Evolutionary conservation across 2,113 vertebrate species (phyloP).

Genomic region (Candoia aspera): DNA sequence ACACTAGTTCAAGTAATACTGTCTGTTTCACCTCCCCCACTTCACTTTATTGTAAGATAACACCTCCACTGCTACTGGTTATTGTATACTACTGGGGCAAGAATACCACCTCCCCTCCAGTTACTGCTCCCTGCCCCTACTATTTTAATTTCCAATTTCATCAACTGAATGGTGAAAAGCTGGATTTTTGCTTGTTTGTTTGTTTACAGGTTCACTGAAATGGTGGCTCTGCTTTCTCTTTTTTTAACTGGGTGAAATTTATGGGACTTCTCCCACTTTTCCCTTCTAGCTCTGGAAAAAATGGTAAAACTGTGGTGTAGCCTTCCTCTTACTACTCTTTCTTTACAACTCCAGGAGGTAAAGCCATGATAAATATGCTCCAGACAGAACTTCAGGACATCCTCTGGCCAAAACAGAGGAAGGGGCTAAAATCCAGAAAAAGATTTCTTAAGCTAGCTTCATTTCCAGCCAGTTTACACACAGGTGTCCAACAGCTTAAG

Average conservation of each 20-base stretch:
- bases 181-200: background rate
- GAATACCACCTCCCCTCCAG: background rate
- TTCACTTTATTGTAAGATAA: background rate
- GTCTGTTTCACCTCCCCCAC: background rate
- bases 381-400: background rate
- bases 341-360: background rate
- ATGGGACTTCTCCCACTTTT: background rate
- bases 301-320: background rate
- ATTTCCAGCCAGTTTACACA: background rate
- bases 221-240: background rate
- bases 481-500: background rate
- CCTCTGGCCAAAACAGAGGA: background rate
- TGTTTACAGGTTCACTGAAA: background rate
- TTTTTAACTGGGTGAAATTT: background rate
- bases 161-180: background rate
- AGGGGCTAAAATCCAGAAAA: background rate
- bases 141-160: background rate
- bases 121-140: background rate
- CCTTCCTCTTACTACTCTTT: background rate
- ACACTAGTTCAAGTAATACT: background rate
- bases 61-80: background rate
- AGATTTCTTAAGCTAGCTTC: background rate
- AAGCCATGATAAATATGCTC: background rate
- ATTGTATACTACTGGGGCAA: background rate
- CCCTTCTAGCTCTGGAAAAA: background rate